Base-by-base conservation (phyloP, 2,888 invertebrate species). In the Tanytarsus gracilentus region DNA sequence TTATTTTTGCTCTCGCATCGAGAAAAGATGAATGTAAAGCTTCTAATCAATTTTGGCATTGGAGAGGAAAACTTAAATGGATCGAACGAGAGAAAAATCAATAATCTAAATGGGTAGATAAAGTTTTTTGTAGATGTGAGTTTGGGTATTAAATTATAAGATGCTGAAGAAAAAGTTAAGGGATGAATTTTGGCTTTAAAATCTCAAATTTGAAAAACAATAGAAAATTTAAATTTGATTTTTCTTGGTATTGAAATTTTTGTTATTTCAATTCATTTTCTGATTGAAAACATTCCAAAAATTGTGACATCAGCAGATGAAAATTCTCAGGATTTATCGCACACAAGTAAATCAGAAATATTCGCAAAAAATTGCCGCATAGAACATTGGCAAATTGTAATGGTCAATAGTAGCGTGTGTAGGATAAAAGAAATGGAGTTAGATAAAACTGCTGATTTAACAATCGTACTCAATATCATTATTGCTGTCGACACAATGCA, bases 381-480 rank as follows among this genome's bases (percentile, higher is more conserved):
- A n/a, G n/a, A n/a, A n/a, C n/a, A n/a, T n/a, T n/a, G n/a, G n/a
- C n/a, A n/a, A n/a, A n/a, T n/a, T n/a, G n/a, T n/a, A n/a, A n/a
- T n/a, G n/a, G n/a, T n/a, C n/a, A n/a, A n/a, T n/a, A n/a, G n/a
- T n/a, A n/a, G n/a, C n/a, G n/a, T n/a, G n/a, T n/a, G n/a, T n/a
- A n/a, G n/a, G n/a, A n/a, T n/a, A n/a, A n/a, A n/a, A n/a, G 44
- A 44, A 44, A 44, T 3, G 21, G 23, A 44, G 44, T 4, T 16
- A 44, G 23, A n/a, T n/a, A 44, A 44, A 44, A 44, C 21, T 44
- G 44, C 44, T 44, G 44, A 44, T 44, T 44, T 44, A 44, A 44
- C 44, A 44, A 44, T 44, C 18, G 44, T 18, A 23, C 44, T 23
- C n/a, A n/a, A n/a, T n/a, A n/a, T n/a, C n/a, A n/a, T n/a, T n/a